Conservation (phyloP, 37 sponge, comb jelly and placozoan genomes). For the Halichondria panicea region DNA sequence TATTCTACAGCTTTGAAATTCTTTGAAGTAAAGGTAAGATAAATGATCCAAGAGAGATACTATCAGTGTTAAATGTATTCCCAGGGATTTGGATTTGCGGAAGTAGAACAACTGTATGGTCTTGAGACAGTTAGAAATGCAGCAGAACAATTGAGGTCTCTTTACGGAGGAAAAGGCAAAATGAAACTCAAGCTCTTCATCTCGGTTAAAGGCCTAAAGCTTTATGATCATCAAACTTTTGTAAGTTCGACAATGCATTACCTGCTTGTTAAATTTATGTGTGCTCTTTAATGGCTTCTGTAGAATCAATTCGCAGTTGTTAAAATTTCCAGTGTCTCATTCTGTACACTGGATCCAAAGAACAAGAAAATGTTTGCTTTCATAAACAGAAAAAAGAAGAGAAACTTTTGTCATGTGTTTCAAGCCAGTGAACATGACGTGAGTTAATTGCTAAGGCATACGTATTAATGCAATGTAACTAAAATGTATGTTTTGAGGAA, state of each 20-base stretch:
- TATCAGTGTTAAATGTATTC: not conserved
- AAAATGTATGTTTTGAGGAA: not conserved
- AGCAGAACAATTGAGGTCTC: conserved; percentile 70
- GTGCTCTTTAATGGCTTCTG: not conserved
- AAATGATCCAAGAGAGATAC: not conserved
- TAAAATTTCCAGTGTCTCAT: conserved; percentile 84
- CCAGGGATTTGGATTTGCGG: conserved; percentile 82
- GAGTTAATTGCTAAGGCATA: not conserved
- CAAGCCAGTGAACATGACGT: conserved; percentile 86
- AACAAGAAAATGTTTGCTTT: conserved; percentile 85
- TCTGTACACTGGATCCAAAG: conserved; percentile 86
- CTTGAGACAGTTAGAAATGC: conserved; percentile 74
- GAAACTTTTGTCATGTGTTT: conserved; percentile 91
- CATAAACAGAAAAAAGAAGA: conserved; percentile 77
- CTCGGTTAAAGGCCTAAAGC: conserved; percentile 81
- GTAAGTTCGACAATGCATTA: conserved; percentile 48
- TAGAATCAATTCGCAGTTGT: conserved; percentile 80
- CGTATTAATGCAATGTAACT: not conserved
- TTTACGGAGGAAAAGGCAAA: conserved; percentile 83
- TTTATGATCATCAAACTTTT: conserved; percentile 68
- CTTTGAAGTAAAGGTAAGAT: conserved; percentile 76
- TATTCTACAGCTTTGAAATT: conserved; percentile 66
- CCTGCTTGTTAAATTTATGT: not conserved
- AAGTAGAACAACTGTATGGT: conserved; percentile 89
- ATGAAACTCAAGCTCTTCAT: conserved; percentile 81